phyloP scores from a whole-genome alignment of 2,888 invertebrate species.

The Crepidodera aurea region DNA sequence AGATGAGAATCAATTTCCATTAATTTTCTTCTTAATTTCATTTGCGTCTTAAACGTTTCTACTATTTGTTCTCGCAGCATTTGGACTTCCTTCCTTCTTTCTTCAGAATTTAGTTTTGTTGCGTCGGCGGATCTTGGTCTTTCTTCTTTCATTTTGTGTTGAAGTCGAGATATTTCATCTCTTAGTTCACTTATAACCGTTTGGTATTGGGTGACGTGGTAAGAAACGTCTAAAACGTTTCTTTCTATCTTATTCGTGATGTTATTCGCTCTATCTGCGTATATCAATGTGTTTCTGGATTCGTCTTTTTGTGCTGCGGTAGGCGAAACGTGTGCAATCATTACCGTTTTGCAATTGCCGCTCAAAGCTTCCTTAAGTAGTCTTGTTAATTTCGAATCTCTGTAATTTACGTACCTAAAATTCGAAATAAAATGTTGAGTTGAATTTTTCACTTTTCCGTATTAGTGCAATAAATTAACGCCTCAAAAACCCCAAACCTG shows the following conservation, averaged over 20 bases:
- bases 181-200: conserved; percentile 83
- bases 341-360: conserved; percentile 92
- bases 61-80: conserved; percentile 85
- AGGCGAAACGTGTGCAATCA: conserved; percentile 96
- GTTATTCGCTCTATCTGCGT: conserved; percentile 92
- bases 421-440: neutral
- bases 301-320: conserved; percentile 85
- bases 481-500: too few relatives aligned
- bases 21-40: conserved; percentile 84
- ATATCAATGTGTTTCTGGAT: conserved; percentile 88
- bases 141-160: conserved; percentile 82
- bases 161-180: conserved; percentile 80
- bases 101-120: conserved; percentile 53
- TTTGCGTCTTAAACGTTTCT: conserved; percentile 89
- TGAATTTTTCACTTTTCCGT: too few relatives aligned
- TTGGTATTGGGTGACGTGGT: conserved; percentile 86
- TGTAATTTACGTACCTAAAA: conserved; percentile 78
- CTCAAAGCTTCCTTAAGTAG: conserved; percentile 86
- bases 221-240: conserved; percentile 62
- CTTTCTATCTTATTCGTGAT: conserved; percentile 85
- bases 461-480: too few relatives aligned
- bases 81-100: conserved; percentile 62
- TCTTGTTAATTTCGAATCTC: conserved; percentile 91
- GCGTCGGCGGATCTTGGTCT: conserved; percentile 64
- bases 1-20: conserved; percentile 93